These are phyloP conservation scores for Papilio dardanus DNA, from an alignment of 1,140 invertebrate genomes.

Conservation along the genomic window DNA sequence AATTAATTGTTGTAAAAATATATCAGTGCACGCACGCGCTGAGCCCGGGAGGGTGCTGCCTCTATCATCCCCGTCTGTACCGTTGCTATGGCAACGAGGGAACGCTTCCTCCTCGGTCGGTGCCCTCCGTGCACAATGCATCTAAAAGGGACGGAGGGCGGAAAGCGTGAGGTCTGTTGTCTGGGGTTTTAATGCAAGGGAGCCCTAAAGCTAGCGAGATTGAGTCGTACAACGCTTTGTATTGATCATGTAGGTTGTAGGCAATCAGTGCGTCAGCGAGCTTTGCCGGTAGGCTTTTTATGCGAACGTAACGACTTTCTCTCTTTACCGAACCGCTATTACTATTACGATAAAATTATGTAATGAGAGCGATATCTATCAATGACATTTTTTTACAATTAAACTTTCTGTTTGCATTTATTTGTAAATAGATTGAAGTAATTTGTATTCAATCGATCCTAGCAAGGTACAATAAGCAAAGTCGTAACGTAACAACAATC, in stretches of 20 bases:
- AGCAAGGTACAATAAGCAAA: conserved; percentile 17
- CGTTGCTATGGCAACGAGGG: conserved; percentile 76
- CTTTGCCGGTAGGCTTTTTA: conserved; percentile 32
- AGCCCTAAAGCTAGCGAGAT: conserved; percentile 43
- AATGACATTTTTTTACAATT: conserved; percentile 3
- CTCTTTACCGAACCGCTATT: conserved; percentile 18
- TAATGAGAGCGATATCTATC: conserved; percentile 14
- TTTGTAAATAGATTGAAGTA: neutral
- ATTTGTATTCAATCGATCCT: conserved; percentile 31
- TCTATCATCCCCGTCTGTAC: conserved; percentile 61
- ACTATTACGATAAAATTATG: conserved; percentile 23
- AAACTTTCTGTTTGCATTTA: neutral
- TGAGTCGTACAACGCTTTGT: conserved; percentile 36
- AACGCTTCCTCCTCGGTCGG: conserved; percentile 70
- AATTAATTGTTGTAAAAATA: conserved; percentile 71
- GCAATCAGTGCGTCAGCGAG: conserved; percentile 26
- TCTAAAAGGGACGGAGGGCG: conserved; percentile 70
- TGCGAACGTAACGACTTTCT: conserved; percentile 34
- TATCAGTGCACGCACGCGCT: conserved; percentile 59
- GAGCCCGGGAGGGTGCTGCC: conserved; percentile 42
- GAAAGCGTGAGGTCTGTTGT: conserved; percentile 65
- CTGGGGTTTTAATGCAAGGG: conserved; percentile 66
- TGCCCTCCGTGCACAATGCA: conserved; percentile 74
- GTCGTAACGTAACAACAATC: conserved; percentile 17
- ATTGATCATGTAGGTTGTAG: conserved; percentile 28